Evolutionary conservation across 1,140 invertebrate genomes (phyloP).

Genomic region (Helicorthomorpha holstii): DNA sequence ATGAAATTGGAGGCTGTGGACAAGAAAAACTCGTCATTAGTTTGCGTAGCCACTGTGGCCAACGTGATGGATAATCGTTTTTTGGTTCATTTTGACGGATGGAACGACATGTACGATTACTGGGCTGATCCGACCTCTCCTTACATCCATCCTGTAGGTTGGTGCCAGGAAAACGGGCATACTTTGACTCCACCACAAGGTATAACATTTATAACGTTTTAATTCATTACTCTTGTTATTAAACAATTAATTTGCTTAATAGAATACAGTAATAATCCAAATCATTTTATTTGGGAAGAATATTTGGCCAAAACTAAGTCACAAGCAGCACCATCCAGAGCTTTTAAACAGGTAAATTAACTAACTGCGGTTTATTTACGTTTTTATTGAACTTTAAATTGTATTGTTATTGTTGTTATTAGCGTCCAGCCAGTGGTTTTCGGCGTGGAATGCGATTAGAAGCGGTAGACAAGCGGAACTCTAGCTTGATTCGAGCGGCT

Average conservation of each 20-base stretch:
- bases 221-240: slow-evolving; percentile 1
- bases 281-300: slow-evolving; percentile 63
- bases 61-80: slow-evolving; percentile 69
- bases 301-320: slow-evolving; percentile 64
- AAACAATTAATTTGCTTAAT: not conserved
- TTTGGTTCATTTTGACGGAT: slow-evolving; percentile 86
- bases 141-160: slow-evolving; percentile 83
- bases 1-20: slow-evolving; percentile 94
- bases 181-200: slow-evolving; percentile 68
- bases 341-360: slow-evolving; percentile 46
- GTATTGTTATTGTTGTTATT: not conserved
- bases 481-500: slow-evolving; percentile 65
- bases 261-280: slow-evolving; percentile 45
- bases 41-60: slow-evolving; percentile 75
- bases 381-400: slow-evolving; percentile 1
- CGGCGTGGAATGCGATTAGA: slow-evolving; percentile 75
- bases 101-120: slow-evolving; percentile 85
- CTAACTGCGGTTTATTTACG: not conserved
- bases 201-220: slow-evolving; percentile 10
- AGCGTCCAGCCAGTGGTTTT: slow-evolving; percentile 58
- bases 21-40: slow-evolving; percentile 61
- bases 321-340: slow-evolving; percentile 54
- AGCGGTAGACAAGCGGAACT: slow-evolving; percentile 70
- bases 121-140: slow-evolving; percentile 79
- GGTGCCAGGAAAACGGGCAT: slow-evolving; percentile 66